Percentiles rank a stretch among this genome's conserved stretches.
Evolutionary conservation across 2,113 vertebrate genomes (phyloP).

Genomic region (Siniperca chuatsi): DNA sequence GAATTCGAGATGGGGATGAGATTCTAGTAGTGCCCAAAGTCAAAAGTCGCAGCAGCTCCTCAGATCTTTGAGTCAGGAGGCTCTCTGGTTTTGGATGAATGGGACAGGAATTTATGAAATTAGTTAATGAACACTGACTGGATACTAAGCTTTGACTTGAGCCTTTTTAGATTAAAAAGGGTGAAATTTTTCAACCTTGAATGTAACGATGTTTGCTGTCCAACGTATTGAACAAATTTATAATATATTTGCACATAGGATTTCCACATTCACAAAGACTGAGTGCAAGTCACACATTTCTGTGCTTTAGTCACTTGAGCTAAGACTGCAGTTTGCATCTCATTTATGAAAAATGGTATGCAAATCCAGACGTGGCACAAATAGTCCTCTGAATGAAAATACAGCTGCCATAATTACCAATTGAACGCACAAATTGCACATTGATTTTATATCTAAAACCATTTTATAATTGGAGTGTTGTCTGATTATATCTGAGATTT

Average conservation of each 20-base stretch:
- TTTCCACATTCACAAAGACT: constrained; percentile 10
- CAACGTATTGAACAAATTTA: constrained; percentile 26
- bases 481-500: constrained; percentile 5
- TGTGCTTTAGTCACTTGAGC: neutral
- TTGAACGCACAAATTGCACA: constrained; percentile 42
- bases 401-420: neutral
- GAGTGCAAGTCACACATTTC: constrained; percentile 4
- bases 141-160: constrained; percentile 45
- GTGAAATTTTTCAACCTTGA: constrained; percentile 12
- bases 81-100: neutral
- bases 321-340: constrained; percentile 21
- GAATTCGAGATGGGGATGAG: constrained; percentile 95
- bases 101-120: neutral
- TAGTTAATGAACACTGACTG: constrained; percentile 28
- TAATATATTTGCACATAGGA: constrained; percentile 57
- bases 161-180: constrained; percentile 1
- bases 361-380: neutral
- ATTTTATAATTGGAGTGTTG: constrained; percentile 5
- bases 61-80: constrained; percentile 39
- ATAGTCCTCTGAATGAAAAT: neutral
- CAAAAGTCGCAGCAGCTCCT: constrained; percentile 84
- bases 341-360: neutral
- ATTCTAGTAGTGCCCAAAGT: constrained; percentile 92
- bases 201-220: constrained; percentile 59
- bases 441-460: constrained; percentile 6